Evolutionary conservation across 2,113 vertebrate species (phyloP).

Genomic region (human): DNA sequence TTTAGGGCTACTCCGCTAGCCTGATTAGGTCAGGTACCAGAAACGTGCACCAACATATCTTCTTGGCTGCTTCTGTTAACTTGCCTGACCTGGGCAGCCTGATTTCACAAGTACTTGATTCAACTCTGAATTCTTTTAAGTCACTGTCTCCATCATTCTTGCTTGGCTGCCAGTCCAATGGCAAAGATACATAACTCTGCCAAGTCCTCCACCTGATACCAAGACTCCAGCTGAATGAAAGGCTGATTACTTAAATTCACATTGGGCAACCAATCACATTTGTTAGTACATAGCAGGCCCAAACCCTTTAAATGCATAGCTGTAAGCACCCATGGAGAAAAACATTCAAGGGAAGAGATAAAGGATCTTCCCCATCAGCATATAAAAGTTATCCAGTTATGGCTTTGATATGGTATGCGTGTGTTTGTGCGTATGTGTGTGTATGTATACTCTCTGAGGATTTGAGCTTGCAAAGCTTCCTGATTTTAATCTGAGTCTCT

Average conservation of each 20-base stretch:
- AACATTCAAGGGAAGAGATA: not conserved
- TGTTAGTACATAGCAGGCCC: not conserved
- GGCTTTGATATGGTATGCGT: not conserved
- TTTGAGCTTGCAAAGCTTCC: slow-evolving; percentile 24
- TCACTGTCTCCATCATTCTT: not conserved
- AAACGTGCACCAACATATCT: not conserved
- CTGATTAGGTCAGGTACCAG: not conserved
- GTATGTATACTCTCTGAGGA: not conserved
- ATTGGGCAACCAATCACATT: not conserved
- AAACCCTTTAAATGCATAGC: not conserved
- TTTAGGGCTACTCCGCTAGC: not conserved
- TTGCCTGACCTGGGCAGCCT: not conserved
- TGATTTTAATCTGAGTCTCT: slow-evolving; percentile 36
- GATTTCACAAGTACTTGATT: not conserved
- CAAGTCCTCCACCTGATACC: not conserved
- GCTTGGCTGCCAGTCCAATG: not conserved
- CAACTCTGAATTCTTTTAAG: not conserved
- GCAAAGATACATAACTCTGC: not conserved
- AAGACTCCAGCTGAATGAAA: not conserved
- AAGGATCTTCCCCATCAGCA: not conserved
- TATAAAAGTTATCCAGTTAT: not conserved
- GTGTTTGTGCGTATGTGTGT: not conserved
- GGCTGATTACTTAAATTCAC: not conserved
- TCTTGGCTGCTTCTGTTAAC: slow-evolving; percentile 4
- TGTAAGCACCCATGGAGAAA: not conserved